Percentiles rank a stretch among this genome's conserved stretches.
Evolutionary conservation across 2,113 vertebrate genomes (phyloP).

Genomic region (Otolemur garnettii): DNA sequence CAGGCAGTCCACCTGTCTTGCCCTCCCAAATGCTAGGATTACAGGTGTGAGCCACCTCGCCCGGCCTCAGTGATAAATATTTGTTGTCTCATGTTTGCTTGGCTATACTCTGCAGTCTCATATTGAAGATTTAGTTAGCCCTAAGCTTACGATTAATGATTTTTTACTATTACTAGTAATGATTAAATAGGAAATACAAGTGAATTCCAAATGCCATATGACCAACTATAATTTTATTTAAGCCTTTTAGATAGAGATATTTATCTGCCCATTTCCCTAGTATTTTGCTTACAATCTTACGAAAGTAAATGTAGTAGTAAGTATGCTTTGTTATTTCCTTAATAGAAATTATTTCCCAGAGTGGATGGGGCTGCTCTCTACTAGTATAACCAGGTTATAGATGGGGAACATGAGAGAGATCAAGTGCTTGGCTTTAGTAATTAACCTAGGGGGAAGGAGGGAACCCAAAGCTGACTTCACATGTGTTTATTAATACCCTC

Average conservation of each 20-base stretch:
- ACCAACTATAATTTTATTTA: background rate
- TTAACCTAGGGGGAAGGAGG: background rate
- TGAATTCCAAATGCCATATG: conserved; percentile 20
- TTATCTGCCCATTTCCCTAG: background rate
- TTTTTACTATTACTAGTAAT: conserved; percentile 24
- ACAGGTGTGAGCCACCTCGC: no score
- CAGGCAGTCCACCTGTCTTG: no score
- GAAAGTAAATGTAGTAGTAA: background rate
- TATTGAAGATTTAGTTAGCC: background rate
- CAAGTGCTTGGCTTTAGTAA: background rate
- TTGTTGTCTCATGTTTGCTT: background rate
- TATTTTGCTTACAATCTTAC: background rate
- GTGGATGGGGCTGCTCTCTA: background rate
- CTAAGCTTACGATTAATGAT: conserved; percentile 26
- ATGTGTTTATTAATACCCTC: background rate
- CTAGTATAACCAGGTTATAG: background rate
- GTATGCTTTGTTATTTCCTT: background rate
- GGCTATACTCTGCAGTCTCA: background rate
- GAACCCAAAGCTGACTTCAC: background rate
- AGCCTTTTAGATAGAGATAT: background rate
- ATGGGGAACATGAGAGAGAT: background rate
- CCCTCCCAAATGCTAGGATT: no score
- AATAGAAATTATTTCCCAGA: background rate
- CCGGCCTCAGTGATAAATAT: background rate
- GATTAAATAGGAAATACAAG: conserved; percentile 44